These are phyloP conservation scores for Pipistrellus pygmaeus DNA, from an alignment of 2,797 vertebrate species.

Conservation along the genomic window DNA sequence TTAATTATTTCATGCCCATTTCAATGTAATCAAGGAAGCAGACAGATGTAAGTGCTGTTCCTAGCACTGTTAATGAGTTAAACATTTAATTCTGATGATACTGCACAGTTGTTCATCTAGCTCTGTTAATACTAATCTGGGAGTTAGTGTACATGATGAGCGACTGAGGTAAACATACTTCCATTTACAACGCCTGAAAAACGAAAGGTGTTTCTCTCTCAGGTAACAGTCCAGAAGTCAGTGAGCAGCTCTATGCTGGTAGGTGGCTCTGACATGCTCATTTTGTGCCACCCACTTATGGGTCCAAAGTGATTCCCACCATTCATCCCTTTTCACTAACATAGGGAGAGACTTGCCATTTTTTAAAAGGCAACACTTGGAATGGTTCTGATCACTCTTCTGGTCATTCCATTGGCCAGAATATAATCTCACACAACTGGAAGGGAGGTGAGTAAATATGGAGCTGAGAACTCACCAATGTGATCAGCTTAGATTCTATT, in stretches of 20 bases:
- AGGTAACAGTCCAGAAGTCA: neutral
- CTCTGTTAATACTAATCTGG: constrained; percentile 28
- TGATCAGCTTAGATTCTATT: neutral
- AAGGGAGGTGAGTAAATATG: neutral
- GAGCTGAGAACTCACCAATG: neutral
- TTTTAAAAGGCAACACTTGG: neutral
- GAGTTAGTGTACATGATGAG: neutral
- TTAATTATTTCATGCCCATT: constrained; percentile 27
- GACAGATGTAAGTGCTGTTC: constrained; percentile 23
- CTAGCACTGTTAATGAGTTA: neutral
- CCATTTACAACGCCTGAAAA: neutral
- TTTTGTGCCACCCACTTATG: neutral
- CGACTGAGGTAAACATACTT: neutral
- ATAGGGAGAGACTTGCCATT: neutral
- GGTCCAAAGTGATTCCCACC: neutral
- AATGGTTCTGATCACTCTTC: neutral
- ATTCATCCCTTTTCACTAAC: neutral
- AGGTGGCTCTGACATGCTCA: neutral
- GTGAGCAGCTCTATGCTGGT: neutral
- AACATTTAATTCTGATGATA: constrained; percentile 35
- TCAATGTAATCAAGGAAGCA: constrained; percentile 3
- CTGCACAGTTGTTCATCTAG: neutral
- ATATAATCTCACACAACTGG: neutral
- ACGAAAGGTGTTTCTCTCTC: constrained; percentile 2
- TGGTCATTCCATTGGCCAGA: neutral